Conservation (phyloP, 2,797 vertebrate species). For the Choloepus didactylus region DNA sequence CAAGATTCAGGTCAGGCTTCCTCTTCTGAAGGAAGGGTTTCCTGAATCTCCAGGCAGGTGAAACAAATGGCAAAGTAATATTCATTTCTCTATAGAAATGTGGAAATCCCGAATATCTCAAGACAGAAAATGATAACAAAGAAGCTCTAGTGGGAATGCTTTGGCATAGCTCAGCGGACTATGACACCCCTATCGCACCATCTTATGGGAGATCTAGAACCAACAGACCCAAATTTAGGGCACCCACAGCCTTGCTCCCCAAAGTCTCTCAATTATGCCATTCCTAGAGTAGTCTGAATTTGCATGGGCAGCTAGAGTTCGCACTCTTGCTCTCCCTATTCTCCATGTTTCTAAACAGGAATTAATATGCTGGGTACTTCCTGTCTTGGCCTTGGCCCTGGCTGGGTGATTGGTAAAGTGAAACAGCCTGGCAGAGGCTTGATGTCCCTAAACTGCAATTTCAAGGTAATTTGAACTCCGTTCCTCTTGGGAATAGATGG, state of each 20-base stretch:
- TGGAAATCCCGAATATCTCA: neutral
- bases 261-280: neutral
- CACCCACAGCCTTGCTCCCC: neutral
- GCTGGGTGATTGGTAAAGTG: slow-evolving; percentile 70
- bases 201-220: neutral
- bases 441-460: slow-evolving; percentile 77
- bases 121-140: slow-evolving; percentile 31
- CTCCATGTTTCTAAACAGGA: neutral
- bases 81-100: neutral
- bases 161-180: neutral
- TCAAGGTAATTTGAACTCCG: slow-evolving; percentile 83
- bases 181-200: neutral
- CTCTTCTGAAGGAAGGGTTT: neutral
- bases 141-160: neutral
- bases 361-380: slow-evolving; percentile 14
- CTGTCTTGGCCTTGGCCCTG: neutral
- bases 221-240: neutral
- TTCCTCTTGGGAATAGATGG: slow-evolving; percentile 74
- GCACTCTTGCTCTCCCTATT: neutral
- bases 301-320: neutral
- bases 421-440: slow-evolving; percentile 58
- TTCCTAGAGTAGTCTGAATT: neutral
- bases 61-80: neutral
- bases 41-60: neutral
- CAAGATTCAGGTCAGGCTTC: neutral